phyloP scores from a whole-genome alignment of 53 echinoderm and acorn worm species.

The Holothuria scabra region DNA sequence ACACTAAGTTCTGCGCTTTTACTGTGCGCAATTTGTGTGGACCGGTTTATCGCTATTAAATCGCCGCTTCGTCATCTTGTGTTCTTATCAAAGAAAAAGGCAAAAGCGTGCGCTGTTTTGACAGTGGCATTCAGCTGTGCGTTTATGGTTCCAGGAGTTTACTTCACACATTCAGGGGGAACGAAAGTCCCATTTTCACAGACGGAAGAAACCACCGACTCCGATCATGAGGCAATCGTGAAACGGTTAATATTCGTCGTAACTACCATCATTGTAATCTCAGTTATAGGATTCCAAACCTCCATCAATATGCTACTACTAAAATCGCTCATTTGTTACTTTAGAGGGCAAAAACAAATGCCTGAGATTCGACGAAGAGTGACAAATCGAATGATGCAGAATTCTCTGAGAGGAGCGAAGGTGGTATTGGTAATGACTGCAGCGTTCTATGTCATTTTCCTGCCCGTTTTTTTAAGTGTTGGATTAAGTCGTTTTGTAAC shows the following conservation, averaged over 20 bases:
- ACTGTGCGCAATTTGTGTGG: not conserved
- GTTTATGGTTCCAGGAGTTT: not conserved
- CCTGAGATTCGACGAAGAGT: too few species aligned
- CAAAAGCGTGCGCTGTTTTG: not conserved
- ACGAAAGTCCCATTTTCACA: not conserved
- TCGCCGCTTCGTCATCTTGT: too few species aligned
- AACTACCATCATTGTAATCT: not conserved
- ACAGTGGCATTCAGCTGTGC: not conserved
- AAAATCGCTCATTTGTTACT: too few species aligned
- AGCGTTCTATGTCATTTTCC: conserved; percentile 9
- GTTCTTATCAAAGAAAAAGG: not conserved
- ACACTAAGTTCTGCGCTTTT: conserved; percentile 12
- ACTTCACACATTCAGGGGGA: not conserved
- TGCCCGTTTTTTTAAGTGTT: not conserved
- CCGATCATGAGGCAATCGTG: not conserved
- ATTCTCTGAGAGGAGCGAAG: not conserved
- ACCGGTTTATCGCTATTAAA: conserved; percentile 9
- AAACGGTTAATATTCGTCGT: conserved; percentile 1
- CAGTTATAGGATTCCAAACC: too few species aligned
- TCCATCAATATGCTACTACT: not conserved
- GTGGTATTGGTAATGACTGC: conserved; percentile 9
- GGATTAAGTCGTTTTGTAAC: not conserved
- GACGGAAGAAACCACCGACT: too few species aligned
- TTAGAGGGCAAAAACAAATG: too few species aligned
- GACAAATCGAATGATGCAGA: too few species aligned